Conservation (phyloP, 2,113 vertebrate genomes). For the Lasiurus cinereus region DNA sequence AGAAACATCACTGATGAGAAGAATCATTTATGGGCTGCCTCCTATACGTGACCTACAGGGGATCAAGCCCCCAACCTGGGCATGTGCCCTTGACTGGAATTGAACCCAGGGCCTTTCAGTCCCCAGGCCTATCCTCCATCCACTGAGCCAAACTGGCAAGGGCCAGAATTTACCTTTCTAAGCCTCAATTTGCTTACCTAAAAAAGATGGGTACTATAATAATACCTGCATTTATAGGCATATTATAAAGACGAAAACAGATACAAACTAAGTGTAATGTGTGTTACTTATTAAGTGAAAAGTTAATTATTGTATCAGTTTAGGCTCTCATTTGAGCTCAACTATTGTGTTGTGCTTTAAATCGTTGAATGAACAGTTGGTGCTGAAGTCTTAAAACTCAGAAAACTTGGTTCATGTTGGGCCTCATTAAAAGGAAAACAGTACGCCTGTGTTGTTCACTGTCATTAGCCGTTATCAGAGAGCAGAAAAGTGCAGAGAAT, state of each 20-base stretch:
- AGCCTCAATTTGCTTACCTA: not conserved
- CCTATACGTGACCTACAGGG: too few species aligned
- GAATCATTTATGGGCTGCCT: too few species aligned
- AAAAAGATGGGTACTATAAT: not conserved
- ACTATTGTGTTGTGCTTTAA: not conserved
- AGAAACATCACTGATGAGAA: too few species aligned
- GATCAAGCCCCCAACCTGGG: too few species aligned
- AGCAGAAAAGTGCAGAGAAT: conserved; percentile 46
- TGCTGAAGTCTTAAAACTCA: conserved; percentile 28
- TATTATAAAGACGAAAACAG: conserved; percentile 4
- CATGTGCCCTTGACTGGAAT: too few species aligned
- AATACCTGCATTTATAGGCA: not conserved
- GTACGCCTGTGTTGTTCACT: conserved; percentile 8
- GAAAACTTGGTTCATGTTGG: not conserved
- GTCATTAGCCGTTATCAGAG: conserved; percentile 47
- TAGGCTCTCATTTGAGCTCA: not conserved
- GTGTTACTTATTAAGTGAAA: not conserved
- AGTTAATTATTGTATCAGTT: not conserved
- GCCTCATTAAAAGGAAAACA: conserved; percentile 21
- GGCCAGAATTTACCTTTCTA: not conserved
- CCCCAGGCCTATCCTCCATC: too few species aligned
- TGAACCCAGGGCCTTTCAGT: too few species aligned
- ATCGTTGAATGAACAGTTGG: not conserved
- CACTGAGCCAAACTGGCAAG: too few species aligned
- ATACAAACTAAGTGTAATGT: not conserved